These are phyloP conservation scores for Danio albolineatus DNA, from an alignment of 2,797 vertebrate genomes.

Conservation along the genomic window DNA sequence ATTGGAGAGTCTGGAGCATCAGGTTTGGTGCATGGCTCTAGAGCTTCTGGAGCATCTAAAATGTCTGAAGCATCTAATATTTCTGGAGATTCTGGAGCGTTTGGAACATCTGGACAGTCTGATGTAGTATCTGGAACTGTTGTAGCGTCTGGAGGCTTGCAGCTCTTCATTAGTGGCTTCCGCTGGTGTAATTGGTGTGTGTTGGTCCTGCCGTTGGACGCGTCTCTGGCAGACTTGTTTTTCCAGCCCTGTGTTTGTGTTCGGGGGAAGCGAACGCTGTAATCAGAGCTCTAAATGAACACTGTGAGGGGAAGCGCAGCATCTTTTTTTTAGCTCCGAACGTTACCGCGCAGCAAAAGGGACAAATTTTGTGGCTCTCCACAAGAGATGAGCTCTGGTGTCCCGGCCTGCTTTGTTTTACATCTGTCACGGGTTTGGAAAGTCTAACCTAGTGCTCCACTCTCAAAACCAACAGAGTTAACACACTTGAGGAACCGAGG, in stretches of 20 bases:
- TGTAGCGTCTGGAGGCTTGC: constrained; percentile 52
- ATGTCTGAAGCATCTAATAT: too few species aligned
- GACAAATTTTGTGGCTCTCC: constrained; percentile 48
- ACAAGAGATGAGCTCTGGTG: not conserved
- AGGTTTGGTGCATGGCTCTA: too few species aligned
- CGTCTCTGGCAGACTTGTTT: constrained; percentile 65
- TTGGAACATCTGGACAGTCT: too few species aligned
- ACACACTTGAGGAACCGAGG: not conserved
- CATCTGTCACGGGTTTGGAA: constrained; percentile 27
- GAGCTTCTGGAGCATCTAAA: too few species aligned
- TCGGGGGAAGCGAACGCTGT: constrained; percentile 73
- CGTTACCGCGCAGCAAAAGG: constrained; percentile 8
- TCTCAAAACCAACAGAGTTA: not conserved
- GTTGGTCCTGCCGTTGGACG: constrained; percentile 67
- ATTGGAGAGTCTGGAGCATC: too few species aligned
- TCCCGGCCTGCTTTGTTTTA: constrained; percentile 14
- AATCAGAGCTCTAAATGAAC: constrained; percentile 73
- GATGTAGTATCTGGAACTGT: too few species aligned
- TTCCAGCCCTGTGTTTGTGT: constrained; percentile 78
- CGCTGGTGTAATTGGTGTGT: constrained; percentile 79
- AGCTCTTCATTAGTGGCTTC: constrained; percentile 86
- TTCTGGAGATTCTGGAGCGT: too few species aligned
- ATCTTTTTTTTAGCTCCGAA: constrained; percentile 61
- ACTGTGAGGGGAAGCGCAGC: constrained; percentile 53
- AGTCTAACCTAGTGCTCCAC: not conserved